Percentiles rank a stretch among this genome's conserved stretches.
Conservation (phyloP, 2,888 invertebrate species). For the Slavum lentiscoides region DNA sequence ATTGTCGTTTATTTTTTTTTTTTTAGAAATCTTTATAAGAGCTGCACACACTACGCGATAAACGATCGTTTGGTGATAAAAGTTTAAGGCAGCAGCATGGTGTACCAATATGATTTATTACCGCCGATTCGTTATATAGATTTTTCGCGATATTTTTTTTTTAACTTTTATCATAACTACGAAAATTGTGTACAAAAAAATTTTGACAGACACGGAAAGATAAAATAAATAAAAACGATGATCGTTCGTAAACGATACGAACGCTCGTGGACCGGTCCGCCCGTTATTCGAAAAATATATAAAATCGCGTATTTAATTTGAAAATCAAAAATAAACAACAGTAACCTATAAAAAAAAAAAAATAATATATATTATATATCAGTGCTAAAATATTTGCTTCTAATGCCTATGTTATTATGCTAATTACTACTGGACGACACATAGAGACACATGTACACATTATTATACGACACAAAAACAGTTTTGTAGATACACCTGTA, state of each 20-base stretch:
- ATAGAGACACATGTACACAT: neutral
- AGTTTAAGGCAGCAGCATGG: conserved; percentile 53
- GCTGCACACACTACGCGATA: conserved; percentile 21
- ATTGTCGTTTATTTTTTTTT: too few species aligned
- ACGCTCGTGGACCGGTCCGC: too few species aligned
- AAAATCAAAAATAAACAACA: neutral
- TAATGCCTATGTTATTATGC: conserved; percentile 47
- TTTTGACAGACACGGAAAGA: too few species aligned
- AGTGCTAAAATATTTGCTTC: conserved; percentile 52
- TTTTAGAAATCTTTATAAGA: neutral
- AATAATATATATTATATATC: conserved; percentile 19
- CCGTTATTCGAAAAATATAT: neutral
- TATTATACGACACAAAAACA: too few species aligned
- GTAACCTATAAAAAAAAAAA: conserved; percentile 31
- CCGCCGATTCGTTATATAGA: neutral
- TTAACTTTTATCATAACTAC: neutral
- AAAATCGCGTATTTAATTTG: neutral
- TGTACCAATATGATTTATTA: neutral
- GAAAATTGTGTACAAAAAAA: too few species aligned
- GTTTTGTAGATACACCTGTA: too few species aligned
- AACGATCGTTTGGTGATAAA: conserved; percentile 20
- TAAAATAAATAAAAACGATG: too few species aligned
- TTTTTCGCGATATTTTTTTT: too few species aligned
- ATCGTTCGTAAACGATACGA: too few species aligned
- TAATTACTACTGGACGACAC: conserved; percentile 53